phyloP scores from a whole-genome alignment of 2,888 invertebrate species.

The Phaonia tiefii region DNA sequence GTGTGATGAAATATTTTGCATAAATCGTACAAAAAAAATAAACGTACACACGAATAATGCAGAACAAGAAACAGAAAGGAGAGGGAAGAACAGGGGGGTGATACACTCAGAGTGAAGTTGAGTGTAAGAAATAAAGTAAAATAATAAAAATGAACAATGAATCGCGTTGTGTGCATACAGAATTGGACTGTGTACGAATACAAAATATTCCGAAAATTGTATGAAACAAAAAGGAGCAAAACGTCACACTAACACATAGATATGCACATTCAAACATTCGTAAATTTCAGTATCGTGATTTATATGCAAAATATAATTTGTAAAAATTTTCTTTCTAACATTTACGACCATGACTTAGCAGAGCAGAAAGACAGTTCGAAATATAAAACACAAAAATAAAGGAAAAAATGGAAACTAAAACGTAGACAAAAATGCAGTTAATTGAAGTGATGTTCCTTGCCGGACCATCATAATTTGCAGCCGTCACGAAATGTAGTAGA shows the following conservation, averaged over 20 bases:
- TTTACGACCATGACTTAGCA: constrained; percentile 11
- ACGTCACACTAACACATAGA: too few relatives aligned
- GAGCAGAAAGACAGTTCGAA: too few relatives aligned
- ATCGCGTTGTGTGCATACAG: constrained; percentile 12
- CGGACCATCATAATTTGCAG: constrained; percentile 9
- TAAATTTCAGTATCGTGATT: too few relatives aligned
- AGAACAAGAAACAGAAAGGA: background rate
- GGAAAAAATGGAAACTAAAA: background rate
- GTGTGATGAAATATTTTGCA: constrained; percentile 31
- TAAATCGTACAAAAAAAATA: constrained; percentile 8
- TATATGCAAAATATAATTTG: constrained; percentile 16
- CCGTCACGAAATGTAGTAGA: too few relatives aligned
- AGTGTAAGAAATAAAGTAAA: constrained; percentile 26
- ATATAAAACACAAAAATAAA: too few relatives aligned
- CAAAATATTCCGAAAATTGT: too few relatives aligned
- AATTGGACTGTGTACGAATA: too few relatives aligned
- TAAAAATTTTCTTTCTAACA: constrained; percentile 21
- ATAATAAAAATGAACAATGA: constrained; percentile 30
- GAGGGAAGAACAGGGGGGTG: too few relatives aligned
- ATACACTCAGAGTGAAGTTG: too few relatives aligned
- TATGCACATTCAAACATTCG: too few relatives aligned
- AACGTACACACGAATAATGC: background rate
- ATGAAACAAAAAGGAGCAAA: too few relatives aligned
- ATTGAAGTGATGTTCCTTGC: constrained; percentile 22
- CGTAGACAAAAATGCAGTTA: constrained; percentile 14